Base-by-base conservation (phyloP, 2,113 vertebrate genomes). In the Chaenocephalus aceratus region DNA sequence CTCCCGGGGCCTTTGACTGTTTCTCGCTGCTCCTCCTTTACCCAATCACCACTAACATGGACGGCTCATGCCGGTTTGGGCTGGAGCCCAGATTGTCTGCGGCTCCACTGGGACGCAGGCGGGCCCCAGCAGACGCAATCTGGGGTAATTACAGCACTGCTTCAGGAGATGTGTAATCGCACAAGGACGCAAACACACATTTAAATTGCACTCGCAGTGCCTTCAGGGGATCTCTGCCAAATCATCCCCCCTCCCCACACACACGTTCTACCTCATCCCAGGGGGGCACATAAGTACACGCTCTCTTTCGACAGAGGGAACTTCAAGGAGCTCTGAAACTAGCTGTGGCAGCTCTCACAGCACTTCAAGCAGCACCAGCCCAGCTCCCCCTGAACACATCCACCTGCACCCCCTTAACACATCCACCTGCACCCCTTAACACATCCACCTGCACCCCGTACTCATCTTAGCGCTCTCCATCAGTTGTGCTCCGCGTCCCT, bases 311-410 rank as follows among this genome's bases (percentile, higher is more conserved):
- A 86, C 65, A 66, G 78, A 79, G 41, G 71, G 51, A 84, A 82
- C 82, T 86, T 90, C 88, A 88, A 92, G 84, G 83, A 85, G 68
- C 74, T 85, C 58, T 67, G 86, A 84, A 85, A 88, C 84, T 79
- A 44, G 62, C 78, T 79, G 48, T 87, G 81, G 68, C 85, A 80
- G 79, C 68, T 80, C 34, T 78, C 21, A 13, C 77, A 74, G 51
- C 79, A 78, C 75, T 78, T 82, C 64, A 87, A 75, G 80, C 77
- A 54, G 52, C 72, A 21, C 54, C 75, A 61, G 61, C 68, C 64
- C 49, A n/a, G 48, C 30, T 57, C 56, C 30, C 36, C 58, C 56
- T 12, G 14, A 57, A 58, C 75, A 53, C 72, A 86, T 36, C 21
- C 21, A 21, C 21, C 21, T 21, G 21, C 21, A 21, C 79, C 21